These are phyloP conservation scores for Sarotherodon lohbergeri DNA, from an alignment of 2,113 vertebrate genomes.

Conservation along the genomic window DNA sequence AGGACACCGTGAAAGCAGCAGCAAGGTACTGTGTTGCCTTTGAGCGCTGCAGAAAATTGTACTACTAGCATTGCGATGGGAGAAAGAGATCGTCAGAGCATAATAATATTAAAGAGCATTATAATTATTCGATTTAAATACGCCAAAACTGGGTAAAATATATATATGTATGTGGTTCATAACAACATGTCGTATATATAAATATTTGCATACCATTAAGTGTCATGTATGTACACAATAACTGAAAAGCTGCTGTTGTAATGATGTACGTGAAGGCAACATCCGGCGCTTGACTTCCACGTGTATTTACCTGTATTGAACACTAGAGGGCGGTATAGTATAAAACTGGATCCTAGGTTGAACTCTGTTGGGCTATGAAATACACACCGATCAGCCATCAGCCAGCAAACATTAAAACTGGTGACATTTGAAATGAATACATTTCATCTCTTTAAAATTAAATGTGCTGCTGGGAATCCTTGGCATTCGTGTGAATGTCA, in stretches of 20 bases:
- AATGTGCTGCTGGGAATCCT: neutral
- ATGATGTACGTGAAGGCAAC: slow-evolving; percentile 7
- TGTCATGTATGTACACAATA: neutral
- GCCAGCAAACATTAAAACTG: neutral
- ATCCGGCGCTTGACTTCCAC: no score
- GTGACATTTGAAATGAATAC: neutral
- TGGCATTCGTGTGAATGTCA: neutral
- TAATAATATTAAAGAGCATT: neutral
- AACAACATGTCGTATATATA: neutral
- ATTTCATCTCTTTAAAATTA: neutral
- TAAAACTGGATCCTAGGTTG: neutral
- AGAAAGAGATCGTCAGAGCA: rapidly evolving
- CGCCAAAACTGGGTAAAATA: neutral
- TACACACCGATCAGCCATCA: neutral
- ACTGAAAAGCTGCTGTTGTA: neutral
- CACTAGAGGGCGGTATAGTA: slow-evolving; percentile 3
- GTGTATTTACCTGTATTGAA: neutral
- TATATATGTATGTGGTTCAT: neutral
- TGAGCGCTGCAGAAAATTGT: neutral
- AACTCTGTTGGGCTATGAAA: neutral
- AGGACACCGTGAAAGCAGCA: slow-evolving; percentile 17
- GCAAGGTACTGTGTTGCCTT: slow-evolving; percentile 17
- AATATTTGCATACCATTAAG: neutral
- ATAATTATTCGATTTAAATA: neutral
- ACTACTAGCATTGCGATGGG: rapidly evolving